Conservation (phyloP, 2,797 vertebrate genomes). For the Pangasius djambal region DNA sequence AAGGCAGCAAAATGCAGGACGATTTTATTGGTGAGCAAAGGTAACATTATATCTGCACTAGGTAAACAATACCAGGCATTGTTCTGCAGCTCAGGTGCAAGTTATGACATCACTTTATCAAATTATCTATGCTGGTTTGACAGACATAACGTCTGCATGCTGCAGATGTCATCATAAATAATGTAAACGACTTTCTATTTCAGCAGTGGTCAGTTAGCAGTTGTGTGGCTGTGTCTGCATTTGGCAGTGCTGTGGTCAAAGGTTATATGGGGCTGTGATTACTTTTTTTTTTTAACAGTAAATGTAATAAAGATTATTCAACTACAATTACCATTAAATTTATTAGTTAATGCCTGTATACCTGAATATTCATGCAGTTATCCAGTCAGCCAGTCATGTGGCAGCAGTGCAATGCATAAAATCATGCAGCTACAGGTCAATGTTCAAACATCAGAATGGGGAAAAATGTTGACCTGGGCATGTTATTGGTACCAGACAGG, state of each 20-base stretch:
- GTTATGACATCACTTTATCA: conserved; percentile 14
- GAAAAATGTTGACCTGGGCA: background rate
- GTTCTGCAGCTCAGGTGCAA: background rate
- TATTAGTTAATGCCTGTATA: background rate
- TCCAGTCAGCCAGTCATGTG: background rate
- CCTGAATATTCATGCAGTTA: background rate
- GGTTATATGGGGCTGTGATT: conserved; percentile 35
- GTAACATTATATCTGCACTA: background rate
- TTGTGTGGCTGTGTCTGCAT: background rate
- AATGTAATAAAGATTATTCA: background rate
- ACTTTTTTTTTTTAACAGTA: background rate
- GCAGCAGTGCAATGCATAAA: background rate
- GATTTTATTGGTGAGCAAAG: conserved; percentile 15
- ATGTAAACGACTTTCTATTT: conserved; percentile 20
- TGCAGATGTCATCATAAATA: conserved; percentile 4
- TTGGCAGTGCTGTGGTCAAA: conserved; percentile 20
- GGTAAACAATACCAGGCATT: background rate
- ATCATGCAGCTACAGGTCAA: background rate
- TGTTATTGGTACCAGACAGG: background rate
- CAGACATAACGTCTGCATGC: background rate
- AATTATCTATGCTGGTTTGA: background rate
- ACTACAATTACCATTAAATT: background rate
- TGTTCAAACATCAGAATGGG: background rate
- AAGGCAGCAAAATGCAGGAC: background rate
- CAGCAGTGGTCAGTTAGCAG: background rate